Evolutionary conservation across 2,888 invertebrate genomes (phyloP).

Genomic region (Icerya purchasi): DNA sequence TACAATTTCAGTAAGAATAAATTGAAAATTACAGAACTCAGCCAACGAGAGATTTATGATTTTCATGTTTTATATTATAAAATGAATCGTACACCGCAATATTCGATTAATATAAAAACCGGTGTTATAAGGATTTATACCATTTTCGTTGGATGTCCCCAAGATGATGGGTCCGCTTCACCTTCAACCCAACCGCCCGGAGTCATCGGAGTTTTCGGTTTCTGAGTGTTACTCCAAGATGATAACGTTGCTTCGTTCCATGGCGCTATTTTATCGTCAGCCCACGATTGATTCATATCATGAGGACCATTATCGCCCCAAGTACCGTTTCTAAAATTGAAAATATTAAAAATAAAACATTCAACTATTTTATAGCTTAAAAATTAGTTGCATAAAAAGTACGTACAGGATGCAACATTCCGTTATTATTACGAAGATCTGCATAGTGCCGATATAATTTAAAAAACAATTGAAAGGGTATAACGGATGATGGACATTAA

Average conservation of each 20-base stretch:
- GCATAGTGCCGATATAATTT: too few species aligned
- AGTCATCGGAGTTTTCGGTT: slow-evolving; percentile 34
- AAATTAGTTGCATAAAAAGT: neutral
- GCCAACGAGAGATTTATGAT: too few species aligned
- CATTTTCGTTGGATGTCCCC: slow-evolving; percentile 44
- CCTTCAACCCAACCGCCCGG: slow-evolving; percentile 36
- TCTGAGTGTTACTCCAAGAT: slow-evolving; percentile 22
- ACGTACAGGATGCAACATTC: too few species aligned
- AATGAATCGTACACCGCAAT: too few species aligned
- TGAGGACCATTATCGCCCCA: slow-evolving; percentile 21
- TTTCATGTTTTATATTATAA: too few species aligned
- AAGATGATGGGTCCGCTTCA: slow-evolving; percentile 31
- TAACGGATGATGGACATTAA: too few species aligned
- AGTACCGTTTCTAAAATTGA: slow-evolving; percentile 21
- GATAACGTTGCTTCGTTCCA: slow-evolving; percentile 26
- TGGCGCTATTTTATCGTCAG: slow-evolving; percentile 22
- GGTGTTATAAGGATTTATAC: slow-evolving; percentile 11
- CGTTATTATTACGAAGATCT: too few species aligned
- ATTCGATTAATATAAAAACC: neutral
- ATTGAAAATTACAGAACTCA: too few species aligned
- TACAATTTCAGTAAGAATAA: too few species aligned
- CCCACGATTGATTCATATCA: slow-evolving; percentile 23
- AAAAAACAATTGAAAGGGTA: too few species aligned
- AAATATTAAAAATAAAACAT: slow-evolving; percentile 2
- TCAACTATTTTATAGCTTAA: neutral